Evolutionary conservation across 2,113 vertebrate genomes (phyloP).

Genomic region (Rhagologus leucostigma): DNA sequence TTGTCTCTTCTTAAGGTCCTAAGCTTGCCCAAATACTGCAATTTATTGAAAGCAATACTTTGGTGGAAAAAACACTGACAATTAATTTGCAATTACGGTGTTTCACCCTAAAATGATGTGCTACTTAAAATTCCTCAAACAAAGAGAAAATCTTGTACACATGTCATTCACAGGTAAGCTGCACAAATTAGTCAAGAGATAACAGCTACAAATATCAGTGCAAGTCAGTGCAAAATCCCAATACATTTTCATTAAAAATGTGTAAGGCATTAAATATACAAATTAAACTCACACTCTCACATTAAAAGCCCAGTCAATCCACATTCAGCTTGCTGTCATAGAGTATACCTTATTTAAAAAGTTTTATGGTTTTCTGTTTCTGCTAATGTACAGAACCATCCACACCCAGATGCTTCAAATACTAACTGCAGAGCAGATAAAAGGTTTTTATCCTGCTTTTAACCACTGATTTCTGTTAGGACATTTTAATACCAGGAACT

Average conservation of each 20-base stretch:
- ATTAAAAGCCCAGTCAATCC: not conserved
- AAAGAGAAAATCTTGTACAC: not conserved
- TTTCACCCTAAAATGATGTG: not conserved
- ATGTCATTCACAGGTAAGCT: not conserved
- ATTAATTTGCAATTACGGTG: rapidly evolving
- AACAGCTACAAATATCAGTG: not conserved
- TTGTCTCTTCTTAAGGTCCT: not conserved
- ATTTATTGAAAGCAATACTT: not conserved
- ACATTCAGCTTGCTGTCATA: not conserved
- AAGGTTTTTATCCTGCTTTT: not conserved
- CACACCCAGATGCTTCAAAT: not conserved
- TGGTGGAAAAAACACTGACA: not conserved
- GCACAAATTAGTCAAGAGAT: not conserved
- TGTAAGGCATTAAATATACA: not conserved
- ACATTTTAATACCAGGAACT: not conserved
- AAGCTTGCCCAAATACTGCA: not conserved
- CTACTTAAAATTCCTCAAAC: not conserved
- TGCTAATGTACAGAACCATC: not conserved
- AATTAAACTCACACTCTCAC: not conserved
- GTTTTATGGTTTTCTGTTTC: not conserved
- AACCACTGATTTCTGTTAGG: not conserved
- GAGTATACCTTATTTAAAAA: not conserved
- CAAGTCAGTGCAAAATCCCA: not conserved
- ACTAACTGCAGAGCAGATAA: not conserved
- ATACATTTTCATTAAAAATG: rapidly evolving